Evolutionary conservation across 2,797 vertebrate genomes (phyloP), one percentile per base, ranked within the genome.

Genomic region (Emydoidea blandingii): DNA sequence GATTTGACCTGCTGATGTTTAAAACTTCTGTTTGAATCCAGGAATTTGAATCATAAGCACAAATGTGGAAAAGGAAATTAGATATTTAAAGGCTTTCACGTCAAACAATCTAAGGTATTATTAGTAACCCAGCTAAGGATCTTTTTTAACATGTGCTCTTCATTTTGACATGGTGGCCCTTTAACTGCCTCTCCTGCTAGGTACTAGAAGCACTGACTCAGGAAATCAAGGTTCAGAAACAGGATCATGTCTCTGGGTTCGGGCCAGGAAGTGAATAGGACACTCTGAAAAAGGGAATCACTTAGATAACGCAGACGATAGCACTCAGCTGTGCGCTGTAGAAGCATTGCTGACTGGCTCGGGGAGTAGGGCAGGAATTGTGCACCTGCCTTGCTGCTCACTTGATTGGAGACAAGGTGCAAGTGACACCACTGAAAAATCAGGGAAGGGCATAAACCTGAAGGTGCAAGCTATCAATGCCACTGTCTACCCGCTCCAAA

Each of bases 201-300:
- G 53, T 53, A 29, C 15, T 15, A 78, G 74, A 78, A 78, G 74
- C 25, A 65, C 15, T 88, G 72, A 50, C 27, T 74, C 86, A 79
- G 86, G 37, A 90, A 85, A 41, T 54, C 62, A 19, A 27, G 0
- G 1, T 78, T 95, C 83, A 76, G 72, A 90, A 21, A 56, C 19
- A 81, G 92, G 84, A 92, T 88, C 89, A 88, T 8, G 53, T 79
- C 72, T 79, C 41, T 53, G 62, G 65, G 12, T 72, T 94, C 78
- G 81, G 86, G 90, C 84, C 95, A 92, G 89, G 50, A 96, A 83
- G 74, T 85, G 93, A 62, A 85, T 1, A 95, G 84, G n/a, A 83
- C 62, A 62, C 41, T 78, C 8, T 74, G 59, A 56, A 88, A 88
- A 91, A 93, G 0, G 2, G 16, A 41, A 85, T 5, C 91, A 2